Evolutionary conservation across 92 coral and sea anemone species (phyloP), one percentile per base, ranked within the genome.

Genomic region (Diadumene lineata): DNA sequence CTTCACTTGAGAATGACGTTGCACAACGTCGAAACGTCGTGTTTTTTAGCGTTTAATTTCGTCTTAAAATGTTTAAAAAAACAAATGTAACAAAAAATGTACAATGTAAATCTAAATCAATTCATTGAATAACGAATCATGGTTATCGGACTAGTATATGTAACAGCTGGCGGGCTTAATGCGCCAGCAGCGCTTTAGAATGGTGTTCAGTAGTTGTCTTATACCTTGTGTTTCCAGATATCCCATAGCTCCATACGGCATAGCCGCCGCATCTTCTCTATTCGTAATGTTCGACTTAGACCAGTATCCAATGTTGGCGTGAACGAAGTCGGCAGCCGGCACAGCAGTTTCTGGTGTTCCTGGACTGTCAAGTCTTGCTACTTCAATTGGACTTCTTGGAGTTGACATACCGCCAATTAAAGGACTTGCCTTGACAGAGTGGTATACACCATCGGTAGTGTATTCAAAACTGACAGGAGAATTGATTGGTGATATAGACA

Each of bases 301-400:
- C 93, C 93, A 88, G 79, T 86, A 88, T 11, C 92, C 92, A 30
- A 90, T 70, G 57, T 82, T 85, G 22, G 92, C 86, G 81, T 90
- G 96, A 28, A 87, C 82, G 66, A 90, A 90, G 72, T 87, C 96
- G 26, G 43, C 25, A 7, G 92, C 76, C n/a, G 96, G 96, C n/a
- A 66, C 68, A 0, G 96, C 96, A 7, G 96, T 90, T 61, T 90
- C 96, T 1, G 96, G 96, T 2, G 96, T 90, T 32, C 80, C 89
- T 28, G 96, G 96, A 19, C 89, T 75, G 23, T 75, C 70, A 0
- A 63, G 16, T 43, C 33, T 58, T 1, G 30, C 77, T 33, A 72
- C 66, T 34, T 72, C 77, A 16, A 33, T 33, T 31, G 77, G 77
- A 31, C 67, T 72, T 7, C 66, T 56, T 3, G 77, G 77, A 26